A percentile compares a stretch with the other conserved stretches of the same genome.
Conservation (phyloP, 2,113 vertebrate species). For the Lepus timidus region DNA sequence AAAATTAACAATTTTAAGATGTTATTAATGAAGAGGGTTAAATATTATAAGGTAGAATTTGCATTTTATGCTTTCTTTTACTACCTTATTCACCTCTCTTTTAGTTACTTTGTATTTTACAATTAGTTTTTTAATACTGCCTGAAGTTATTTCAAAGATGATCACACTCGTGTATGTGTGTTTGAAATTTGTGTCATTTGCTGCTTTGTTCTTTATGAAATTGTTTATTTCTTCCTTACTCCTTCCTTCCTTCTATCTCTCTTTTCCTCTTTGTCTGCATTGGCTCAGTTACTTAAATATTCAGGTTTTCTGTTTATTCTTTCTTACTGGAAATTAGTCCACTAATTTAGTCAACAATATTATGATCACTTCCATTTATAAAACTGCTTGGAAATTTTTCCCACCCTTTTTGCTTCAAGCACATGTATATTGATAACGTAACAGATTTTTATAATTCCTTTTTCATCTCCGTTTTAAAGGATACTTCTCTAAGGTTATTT, state of each 20-base stretch:
- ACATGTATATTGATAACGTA: neutral
- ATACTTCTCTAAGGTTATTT: neutral
- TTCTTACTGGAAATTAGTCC: neutral
- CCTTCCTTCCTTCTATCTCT: neutral
- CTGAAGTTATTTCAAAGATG: slow-evolving; percentile 31
- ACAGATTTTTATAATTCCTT: neutral
- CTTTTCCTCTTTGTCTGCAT: neutral
- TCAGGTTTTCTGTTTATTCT: neutral
- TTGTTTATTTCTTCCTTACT: neutral
- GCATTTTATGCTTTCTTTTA: slow-evolving; percentile 45
- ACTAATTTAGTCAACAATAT: slow-evolving; percentile 8
- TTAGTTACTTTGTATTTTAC: neutral
- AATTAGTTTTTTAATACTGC: neutral
- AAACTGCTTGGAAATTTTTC: slow-evolving; percentile 8
- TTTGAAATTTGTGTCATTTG: slow-evolving; percentile 27
- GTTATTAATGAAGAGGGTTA: neutral
- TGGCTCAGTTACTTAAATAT: neutral
- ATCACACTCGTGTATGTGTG: neutral
- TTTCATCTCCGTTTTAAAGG: neutral
- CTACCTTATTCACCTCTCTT: neutral
- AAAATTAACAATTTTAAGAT: slow-evolving; percentile 51
- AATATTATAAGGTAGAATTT: slow-evolving; percentile 49
- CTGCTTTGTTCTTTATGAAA: neutral
- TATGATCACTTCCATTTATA: neutral
- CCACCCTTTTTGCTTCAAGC: neutral